These are phyloP conservation scores for Drosophila bocqueti DNA, from an alignment of 1,140 invertebrate species.

Conservation along the genomic window DNA sequence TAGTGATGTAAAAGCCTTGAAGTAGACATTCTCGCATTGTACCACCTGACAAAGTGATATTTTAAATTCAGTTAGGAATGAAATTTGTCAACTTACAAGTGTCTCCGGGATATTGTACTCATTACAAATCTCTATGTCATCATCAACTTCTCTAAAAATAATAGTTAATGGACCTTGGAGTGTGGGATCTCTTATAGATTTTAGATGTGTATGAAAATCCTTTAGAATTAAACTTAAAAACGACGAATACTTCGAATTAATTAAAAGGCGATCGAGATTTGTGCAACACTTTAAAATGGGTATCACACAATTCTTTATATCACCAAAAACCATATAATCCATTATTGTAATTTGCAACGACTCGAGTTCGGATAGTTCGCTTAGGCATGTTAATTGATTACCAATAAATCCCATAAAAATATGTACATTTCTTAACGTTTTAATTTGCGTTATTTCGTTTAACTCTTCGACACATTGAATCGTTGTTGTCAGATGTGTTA, in stretches of 20 bases:
- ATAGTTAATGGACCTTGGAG: background rate
- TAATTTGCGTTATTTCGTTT: background rate
- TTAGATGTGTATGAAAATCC: too few relatives aligned
- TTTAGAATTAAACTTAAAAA: too few relatives aligned
- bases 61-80: too few relatives aligned
- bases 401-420: background rate
- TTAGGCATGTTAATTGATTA: background rate
- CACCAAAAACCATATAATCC: too few relatives aligned
- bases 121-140: too few relatives aligned
- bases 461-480: background rate
- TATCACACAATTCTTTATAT: too few relatives aligned
- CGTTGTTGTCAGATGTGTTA: background rate
- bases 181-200: too few relatives aligned
- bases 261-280: background rate
- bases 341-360: background rate
- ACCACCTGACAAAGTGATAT: too few relatives aligned
- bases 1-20: background rate
- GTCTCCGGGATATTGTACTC: too few relatives aligned
- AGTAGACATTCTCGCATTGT: background rate
- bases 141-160: too few relatives aligned
- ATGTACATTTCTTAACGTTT: background rate
- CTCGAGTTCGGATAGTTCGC: background rate
- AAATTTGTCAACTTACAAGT: too few relatives aligned
- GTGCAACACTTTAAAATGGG: background rate
- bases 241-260: too few relatives aligned